A percentile compares a stretch with the other conserved stretches of the same genome.
Conservation (phyloP, 37 sponge, comb jelly and placozoan genomes). For the Geodia barretti region DNA sequence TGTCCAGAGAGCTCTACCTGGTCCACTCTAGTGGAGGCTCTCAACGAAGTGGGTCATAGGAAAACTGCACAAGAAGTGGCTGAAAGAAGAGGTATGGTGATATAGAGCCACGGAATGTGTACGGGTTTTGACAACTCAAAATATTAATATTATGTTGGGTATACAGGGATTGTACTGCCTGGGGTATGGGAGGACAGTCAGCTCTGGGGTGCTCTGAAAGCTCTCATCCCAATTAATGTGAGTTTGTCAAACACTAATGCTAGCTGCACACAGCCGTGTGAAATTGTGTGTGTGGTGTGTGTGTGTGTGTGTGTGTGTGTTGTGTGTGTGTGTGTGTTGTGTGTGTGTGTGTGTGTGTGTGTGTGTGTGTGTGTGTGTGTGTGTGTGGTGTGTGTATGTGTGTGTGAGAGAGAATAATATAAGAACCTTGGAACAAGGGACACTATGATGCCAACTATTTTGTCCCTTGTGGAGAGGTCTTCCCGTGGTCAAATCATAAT, state of each 20-base stretch:
- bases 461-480: no score
- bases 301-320: no score
- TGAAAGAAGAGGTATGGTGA: background rate
- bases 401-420: no score
- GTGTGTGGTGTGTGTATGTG: no score
- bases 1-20: background rate
- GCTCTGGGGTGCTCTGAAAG: background rate
- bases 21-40: background rate
- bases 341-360: no score
- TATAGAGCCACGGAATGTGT: background rate
- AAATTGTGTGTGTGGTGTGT: background rate
- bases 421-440: no score
- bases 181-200: background rate
- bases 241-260: background rate
- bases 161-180: background rate
- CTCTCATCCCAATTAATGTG: background rate
- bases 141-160: no score
- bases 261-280: background rate
- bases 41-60: background rate
- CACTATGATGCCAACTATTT: no score
- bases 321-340: no score
- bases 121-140: background rate
- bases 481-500: no score
- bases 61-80: background rate
- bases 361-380: no score